These are phyloP conservation scores for Coleophora flavipennella DNA, from an alignment of 2,888 invertebrate genomes.

Conservation along the genomic window DNA sequence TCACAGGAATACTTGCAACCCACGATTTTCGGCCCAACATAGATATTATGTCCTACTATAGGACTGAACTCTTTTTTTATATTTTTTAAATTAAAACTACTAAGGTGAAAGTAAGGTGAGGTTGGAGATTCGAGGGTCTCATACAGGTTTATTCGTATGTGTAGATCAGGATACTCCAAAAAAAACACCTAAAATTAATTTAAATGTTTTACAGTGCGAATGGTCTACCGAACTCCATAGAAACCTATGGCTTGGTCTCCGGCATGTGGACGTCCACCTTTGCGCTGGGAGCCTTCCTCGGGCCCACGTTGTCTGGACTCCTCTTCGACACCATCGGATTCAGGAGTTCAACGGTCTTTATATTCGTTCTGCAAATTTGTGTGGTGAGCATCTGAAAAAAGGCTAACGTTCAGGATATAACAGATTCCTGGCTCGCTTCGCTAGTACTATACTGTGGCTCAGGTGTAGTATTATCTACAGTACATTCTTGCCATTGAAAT, in stretches of 20 bases:
- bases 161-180: no score
- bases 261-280: slow-evolving; percentile 94
- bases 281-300: slow-evolving; percentile 89
- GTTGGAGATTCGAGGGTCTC: no score
- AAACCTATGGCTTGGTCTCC: slow-evolving; percentile 91
- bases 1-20: no score
- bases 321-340: slow-evolving; percentile 83
- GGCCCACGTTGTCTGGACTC: slow-evolving; percentile 83
- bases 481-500: neutral
- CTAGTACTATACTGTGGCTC: neutral
- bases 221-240: slow-evolving; percentile 87
- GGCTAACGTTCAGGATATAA: neutral
- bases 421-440: neutral
- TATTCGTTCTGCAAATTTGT: slow-evolving; percentile 76
- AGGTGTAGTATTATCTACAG: neutral
- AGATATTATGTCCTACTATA: no score
- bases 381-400: slow-evolving; percentile 66
- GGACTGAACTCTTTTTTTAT: no score
- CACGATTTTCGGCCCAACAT: no score
- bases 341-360: slow-evolving; percentile 78
- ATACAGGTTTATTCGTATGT: no score
- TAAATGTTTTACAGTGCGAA: slow-evolving; percentile 61
- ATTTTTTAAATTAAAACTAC: no score
- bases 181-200: no score
- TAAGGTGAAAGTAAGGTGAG: no score